Percentiles rank a stretch among this genome's conserved stretches.
These are phyloP conservation scores for Sminthopsis crassicaudata DNA, from an alignment of 2,113 vertebrate species.

Conservation along the genomic window DNA sequence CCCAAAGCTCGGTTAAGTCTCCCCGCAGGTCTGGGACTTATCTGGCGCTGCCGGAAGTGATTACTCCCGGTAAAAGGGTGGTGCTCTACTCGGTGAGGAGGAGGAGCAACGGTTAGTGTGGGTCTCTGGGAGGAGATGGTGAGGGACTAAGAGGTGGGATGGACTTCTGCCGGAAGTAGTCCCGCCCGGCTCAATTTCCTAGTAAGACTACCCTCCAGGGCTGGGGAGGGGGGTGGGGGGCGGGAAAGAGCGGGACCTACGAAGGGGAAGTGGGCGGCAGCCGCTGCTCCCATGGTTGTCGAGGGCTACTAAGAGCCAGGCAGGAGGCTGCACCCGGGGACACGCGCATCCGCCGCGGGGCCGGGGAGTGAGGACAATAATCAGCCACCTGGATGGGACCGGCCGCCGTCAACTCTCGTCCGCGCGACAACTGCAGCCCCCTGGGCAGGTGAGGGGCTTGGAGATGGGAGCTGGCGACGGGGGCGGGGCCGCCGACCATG, in stretches of 20 bases:
- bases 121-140: neutral
- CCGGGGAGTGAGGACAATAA: neutral
- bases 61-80: neutral
- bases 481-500: neutral
- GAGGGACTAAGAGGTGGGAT: neutral
- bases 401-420: neutral
- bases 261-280: neutral
- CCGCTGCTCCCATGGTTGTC: neutral
- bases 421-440: neutral
- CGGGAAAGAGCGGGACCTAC: constrained; percentile 1
- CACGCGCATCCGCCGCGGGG: neutral
- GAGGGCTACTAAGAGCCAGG: neutral
- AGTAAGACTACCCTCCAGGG: constrained; percentile 32
- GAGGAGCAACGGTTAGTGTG: neutral
- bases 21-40: constrained; percentile 66
- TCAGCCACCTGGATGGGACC: constrained; percentile 16
- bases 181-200: constrained; percentile 52
- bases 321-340: too few species aligned
- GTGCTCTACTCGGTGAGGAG: rapidly evolving
- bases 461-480: neutral
- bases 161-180: constrained; percentile 53
- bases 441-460: constrained; percentile 69
- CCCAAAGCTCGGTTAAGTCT: neutral
- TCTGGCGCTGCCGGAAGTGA: constrained; percentile 82
- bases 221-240: constrained; percentile 53